Evolutionary conservation across 1,140 invertebrate species (phyloP), one percentile per base, ranked within the genome.

Genomic region (Dysdera silvatica): DNA sequence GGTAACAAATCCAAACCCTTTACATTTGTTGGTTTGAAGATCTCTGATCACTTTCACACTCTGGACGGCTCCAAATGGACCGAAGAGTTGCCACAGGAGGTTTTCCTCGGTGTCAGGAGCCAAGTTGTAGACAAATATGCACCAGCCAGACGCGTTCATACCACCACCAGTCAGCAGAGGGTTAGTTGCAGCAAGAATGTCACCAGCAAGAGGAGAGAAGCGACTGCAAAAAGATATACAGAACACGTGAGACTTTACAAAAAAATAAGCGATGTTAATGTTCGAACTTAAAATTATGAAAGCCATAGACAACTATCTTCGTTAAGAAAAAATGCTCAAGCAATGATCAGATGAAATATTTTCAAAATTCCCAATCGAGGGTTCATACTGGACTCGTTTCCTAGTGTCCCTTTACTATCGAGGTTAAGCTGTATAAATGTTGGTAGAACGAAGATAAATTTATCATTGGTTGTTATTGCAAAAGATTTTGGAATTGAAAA

Each of bases 1-100:
- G 56, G 94, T 98, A 61, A 99, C 95, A 78, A 98, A 98, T n/a
- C 94, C 96, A 77, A 97, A 98, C 70, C 96, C 96, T 80, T 98
- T 98, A 84, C 96, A 98, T 80, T 98, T 98, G 80, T 96, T 95
- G 65, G 95, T 96, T 78, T 96, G 90, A 72, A 94, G 83, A 80
- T 98, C 95, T 65, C 95, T 86, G 72, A 98, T 96, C 53, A 95
- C 89, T 81, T 98, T 98, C 31, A 98, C 95, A 74, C 89, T 94
- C 78, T 98, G 93, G 59, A 99, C 95, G 63, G 95, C 95, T 59
- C 96, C 96, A 77, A 98, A 99, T 4, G 95, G 96, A 4, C 95
- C 96, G 80, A 99, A 99, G 67, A 99, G 80, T 76, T 98, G 93
- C 96, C 96, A 99, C 56, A 99, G 82, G 41, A 96, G 89, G 77